Evolutionary conservation across 2,797 vertebrate species (phyloP).

Genomic region (Sebastes itinus): DNA sequence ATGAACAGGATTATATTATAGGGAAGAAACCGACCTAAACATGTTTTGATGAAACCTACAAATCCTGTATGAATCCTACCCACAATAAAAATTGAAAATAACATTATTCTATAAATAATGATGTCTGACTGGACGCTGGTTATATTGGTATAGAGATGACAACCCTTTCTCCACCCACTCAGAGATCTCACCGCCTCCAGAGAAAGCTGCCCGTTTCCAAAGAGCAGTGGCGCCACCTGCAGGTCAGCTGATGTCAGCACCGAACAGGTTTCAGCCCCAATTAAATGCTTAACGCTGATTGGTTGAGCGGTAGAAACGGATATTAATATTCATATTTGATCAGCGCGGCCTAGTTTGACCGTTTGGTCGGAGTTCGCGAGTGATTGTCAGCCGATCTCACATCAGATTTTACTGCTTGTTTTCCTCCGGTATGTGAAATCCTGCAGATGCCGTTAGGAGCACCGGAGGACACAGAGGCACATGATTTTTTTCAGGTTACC

Average conservation of each 20-base stretch:
- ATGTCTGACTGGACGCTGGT: background rate
- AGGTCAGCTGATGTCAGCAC: background rate
- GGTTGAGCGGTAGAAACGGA: background rate
- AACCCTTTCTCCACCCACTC: background rate
- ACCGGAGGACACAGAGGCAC: no score
- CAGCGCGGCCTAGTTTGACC: no score
- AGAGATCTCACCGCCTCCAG: no score
- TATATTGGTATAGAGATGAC: background rate
- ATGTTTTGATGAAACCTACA: background rate
- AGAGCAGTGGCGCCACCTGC: slow-evolving; percentile 43
- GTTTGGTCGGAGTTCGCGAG: no score
- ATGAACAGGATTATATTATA: background rate
- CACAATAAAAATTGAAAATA: background rate
- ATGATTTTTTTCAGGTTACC: no score
- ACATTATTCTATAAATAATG: background rate
- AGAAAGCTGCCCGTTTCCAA: background rate
- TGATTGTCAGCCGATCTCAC: no score
- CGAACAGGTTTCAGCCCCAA: fast-evolving
- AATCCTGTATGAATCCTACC: background rate
- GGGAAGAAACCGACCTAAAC: background rate
- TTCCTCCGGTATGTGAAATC: no score
- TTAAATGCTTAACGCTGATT: background rate
- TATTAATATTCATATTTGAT: background rate
- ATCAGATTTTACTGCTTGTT: no score
- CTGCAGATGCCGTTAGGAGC: no score